Base-by-base conservation (phyloP, 2,797 vertebrate species). In the Chaunax sp. region DNA sequence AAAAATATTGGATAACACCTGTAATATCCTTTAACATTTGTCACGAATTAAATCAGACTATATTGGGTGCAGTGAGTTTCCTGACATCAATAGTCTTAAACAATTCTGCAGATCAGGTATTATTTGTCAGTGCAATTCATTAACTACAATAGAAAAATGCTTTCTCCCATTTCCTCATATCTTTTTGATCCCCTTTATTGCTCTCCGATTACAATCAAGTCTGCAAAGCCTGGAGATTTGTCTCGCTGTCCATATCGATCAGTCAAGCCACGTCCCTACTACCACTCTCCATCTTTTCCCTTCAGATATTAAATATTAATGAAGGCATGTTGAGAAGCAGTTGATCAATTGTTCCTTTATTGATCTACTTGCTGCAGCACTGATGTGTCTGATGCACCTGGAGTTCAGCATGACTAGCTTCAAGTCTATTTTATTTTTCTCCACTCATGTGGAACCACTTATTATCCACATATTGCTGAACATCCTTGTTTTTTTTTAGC, bases 271-370 rank as follows among this genome's bases (percentile, higher is more conserved):
- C 59, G 55, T 52, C 50, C 71, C 55, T 15, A 15, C 43, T 55
- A 38, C 26, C 46, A 16, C 35, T 64, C 38, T 33, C 26, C 51
- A 45, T 51, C 45, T 44, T 47, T 66, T 74, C 66, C 20, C 19
- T 54, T 79, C 75, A 82, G 70, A 83, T 81, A 87, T 88, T 58
- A 88, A 89, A 87, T 82, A 87, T 87, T 85, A 81, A 88, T 84
- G 51, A 67, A 61, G 64, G 64, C 56, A 71, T 72, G 76, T 80
- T 64, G 60, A 73, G 68, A 62, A 73, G 65, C 52, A 78, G 71
- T 82, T 81, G 85, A 90, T 90, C 73, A 80, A 50, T 72, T 78
- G 80, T 66, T 51, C 38, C 64, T 26, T 65, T 65, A 78, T 82
- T 80, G 81, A 83, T 82, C 72, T 55, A 47, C 55, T 15, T 6